Evolutionary conservation across 2,113 vertebrate species (phyloP).

Genomic region (Collichthys lucidus): DNA sequence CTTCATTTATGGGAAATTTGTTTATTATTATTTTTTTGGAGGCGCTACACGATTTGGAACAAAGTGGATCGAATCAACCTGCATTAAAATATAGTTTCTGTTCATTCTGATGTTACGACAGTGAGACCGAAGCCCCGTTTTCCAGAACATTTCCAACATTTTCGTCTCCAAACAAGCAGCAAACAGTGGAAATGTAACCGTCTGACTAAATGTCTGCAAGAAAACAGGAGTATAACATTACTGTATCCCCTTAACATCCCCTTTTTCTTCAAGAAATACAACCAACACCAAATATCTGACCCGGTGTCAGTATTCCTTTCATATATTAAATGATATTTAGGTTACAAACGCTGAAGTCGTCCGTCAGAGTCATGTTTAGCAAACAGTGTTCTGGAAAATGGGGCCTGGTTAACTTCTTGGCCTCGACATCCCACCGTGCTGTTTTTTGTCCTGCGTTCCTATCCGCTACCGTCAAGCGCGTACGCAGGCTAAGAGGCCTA

Average conservation of each 20-base stretch:
- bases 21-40: not conserved
- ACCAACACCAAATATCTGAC: not conserved
- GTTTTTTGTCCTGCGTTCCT: not conserved
- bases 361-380: not conserved
- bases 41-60: not conserved
- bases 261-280: not conserved
- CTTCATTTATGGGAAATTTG: not conserved
- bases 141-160: conserved; percentile 29
- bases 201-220: not conserved
- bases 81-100: not conserved
- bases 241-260: not conserved
- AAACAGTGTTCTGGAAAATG: conserved; percentile 27
- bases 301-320: conserved; percentile 27
- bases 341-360: not conserved
- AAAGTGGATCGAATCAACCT: conserved; percentile 6
- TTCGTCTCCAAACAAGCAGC: not conserved
- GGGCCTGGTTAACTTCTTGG: conserved; percentile 18
- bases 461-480: not conserved
- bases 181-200: not conserved
- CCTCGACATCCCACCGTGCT: not conserved
- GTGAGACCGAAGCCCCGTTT: conserved; percentile 38
- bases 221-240: not conserved
- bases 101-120: not conserved
- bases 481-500: not conserved
- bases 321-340: conserved; percentile 10